phyloP scores from a whole-genome alignment of 1,140 invertebrate species.

The Streblospio benedicti region DNA sequence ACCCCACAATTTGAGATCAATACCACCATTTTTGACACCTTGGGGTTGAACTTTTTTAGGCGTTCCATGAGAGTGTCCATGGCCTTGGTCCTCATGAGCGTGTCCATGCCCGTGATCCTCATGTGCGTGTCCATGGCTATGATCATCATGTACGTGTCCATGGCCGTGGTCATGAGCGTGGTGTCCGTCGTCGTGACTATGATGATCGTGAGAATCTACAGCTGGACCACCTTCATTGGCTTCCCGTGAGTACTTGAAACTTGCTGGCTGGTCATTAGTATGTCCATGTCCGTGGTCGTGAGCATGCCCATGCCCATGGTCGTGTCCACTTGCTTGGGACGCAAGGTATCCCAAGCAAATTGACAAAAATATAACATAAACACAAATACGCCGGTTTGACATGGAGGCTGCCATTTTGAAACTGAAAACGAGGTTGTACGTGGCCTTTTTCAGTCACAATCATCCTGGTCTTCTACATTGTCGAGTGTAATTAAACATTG shows the following conservation, averaged over 20 bases:
- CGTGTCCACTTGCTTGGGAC: too few relatives aligned
- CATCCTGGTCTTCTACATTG: too few relatives aligned
- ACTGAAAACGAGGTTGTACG: too few relatives aligned
- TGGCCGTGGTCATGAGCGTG: slow-evolving; percentile 28
- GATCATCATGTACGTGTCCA: slow-evolving; percentile 11
- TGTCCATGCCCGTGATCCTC: slow-evolving; percentile 14
- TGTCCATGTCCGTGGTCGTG: slow-evolving; percentile 28
- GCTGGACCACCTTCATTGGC: slow-evolving; percentile 54
- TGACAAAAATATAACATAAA: too few relatives aligned
- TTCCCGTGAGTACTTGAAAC: slow-evolving; percentile 61
- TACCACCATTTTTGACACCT: slow-evolving; percentile 15
- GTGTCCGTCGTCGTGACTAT: slow-evolving; percentile 2
- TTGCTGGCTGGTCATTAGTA: slow-evolving; percentile 4
- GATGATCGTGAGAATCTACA: slow-evolving; percentile 8
- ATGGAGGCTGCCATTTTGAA: too few relatives aligned
- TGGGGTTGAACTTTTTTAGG: slow-evolving; percentile 2
- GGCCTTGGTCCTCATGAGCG: slow-evolving; percentile 24
- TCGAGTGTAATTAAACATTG: too few relatives aligned
- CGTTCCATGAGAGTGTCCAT: slow-evolving; percentile 6
- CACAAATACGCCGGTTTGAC: too few relatives aligned
- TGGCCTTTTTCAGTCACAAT: too few relatives aligned
- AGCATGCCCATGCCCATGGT: slow-evolving; percentile 34
- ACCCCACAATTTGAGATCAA: slow-evolving; percentile 31
- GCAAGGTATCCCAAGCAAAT: too few relatives aligned
- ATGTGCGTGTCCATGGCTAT: slow-evolving; percentile 37